These are phyloP conservation scores for Epicauta chinensis DNA, from an alignment of 1,140 invertebrate genomes.

Conservation along the genomic window DNA sequence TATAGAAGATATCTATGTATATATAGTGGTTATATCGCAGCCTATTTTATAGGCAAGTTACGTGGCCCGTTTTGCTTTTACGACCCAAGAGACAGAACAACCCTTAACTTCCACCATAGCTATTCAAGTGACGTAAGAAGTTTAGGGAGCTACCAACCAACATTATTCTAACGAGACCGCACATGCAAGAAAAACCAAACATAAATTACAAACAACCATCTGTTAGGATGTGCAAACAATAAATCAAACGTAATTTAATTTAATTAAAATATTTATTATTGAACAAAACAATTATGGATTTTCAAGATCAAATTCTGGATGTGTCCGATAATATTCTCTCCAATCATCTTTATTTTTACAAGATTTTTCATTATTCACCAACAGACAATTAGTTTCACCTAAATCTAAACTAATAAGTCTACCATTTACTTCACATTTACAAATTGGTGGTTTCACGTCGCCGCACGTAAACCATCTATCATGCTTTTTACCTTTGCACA, in stretches of 20 bases:
- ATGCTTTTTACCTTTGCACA: constrained; percentile 16
- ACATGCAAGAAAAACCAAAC: too few relatives aligned
- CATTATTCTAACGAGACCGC: too few relatives aligned
- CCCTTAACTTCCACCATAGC: too few relatives aligned
- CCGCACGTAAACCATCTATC: constrained; percentile 18
- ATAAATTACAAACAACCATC: too few relatives aligned
- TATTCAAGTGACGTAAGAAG: too few relatives aligned
- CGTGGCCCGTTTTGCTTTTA: constrained; percentile 11
- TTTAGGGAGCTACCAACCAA: too few relatives aligned
- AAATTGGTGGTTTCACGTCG: constrained; percentile 21
- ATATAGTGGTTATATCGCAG: constrained; percentile 8
- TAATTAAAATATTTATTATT: too few relatives aligned
- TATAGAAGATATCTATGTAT: constrained; percentile 1
- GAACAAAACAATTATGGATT: too few relatives aligned
- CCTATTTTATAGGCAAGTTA: constrained; percentile 20
- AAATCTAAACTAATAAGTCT: constrained; percentile 17
- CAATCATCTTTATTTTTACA: constrained; percentile 9
- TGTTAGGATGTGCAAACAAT: too few relatives aligned
- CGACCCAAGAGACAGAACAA: neutral
- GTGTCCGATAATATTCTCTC: constrained; percentile 9
- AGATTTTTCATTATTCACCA: neutral
- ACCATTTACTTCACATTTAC: constrained; percentile 16
- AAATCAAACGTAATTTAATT: too few relatives aligned
- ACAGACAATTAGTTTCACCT: constrained; percentile 19
- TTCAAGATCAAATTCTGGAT: constrained; percentile 1